Percentiles rank a stretch among this genome's conserved stretches.
Evolutionary conservation across 2,797 vertebrate species (phyloP).

Genomic region (Perodicticus potto): DNA sequence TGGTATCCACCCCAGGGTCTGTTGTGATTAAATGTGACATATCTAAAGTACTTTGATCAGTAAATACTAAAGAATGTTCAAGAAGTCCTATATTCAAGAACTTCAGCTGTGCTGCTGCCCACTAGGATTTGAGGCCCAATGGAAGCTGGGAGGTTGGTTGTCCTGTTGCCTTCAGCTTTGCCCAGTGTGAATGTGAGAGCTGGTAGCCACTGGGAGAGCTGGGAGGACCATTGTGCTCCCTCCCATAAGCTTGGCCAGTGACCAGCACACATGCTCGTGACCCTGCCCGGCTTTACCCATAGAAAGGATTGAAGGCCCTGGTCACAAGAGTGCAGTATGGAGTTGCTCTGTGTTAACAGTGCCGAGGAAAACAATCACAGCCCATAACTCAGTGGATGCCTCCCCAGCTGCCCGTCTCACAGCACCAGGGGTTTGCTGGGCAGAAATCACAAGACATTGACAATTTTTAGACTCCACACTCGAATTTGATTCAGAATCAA

Average conservation of each 20-base stretch:
- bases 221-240: conserved; percentile 4
- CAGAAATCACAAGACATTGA: conserved; percentile 51
- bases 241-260: conserved; percentile 61
- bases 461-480: conserved; percentile 64
- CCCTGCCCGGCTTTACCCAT: conserved; percentile 59
- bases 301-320: neutral
- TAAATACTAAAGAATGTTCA: neutral
- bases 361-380: neutral
- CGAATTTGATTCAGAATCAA: conserved; percentile 76
- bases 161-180: conserved; percentile 4
- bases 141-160: neutral
- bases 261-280: conserved; percentile 59
- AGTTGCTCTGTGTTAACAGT: conserved; percentile 8
- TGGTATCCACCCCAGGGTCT: neutral
- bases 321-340: neutral
- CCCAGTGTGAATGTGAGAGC: neutral
- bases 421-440: neutral
- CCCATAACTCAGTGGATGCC: neutral
- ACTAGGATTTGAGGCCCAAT: neutral
- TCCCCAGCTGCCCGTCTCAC: neutral
- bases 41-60: neutral
- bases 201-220: conserved; percentile 45
- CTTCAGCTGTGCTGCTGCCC: neutral
- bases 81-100: neutral
- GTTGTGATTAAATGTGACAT: neutral